Evolutionary conservation across 2,888 invertebrate genomes (phyloP).

Genomic region (Meiosimyza platycephala): DNA sequence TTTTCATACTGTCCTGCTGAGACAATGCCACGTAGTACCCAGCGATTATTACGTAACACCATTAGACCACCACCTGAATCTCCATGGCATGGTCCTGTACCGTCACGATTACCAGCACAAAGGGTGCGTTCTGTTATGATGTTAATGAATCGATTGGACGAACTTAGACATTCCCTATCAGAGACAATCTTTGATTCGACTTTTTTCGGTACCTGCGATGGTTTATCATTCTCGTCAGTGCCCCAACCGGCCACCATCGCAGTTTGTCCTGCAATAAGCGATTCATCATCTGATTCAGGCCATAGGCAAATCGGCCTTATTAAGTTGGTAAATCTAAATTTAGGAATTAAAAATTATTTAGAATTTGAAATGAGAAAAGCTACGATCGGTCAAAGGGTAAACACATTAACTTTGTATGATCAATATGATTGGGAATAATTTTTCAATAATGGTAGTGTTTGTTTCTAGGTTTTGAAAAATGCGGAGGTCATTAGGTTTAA

Average conservation of each 20-base stretch:
- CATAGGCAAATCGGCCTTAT: slow-evolving; percentile 57
- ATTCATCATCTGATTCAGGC: slow-evolving; percentile 50
- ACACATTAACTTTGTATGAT: too few species aligned
- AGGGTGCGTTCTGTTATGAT: slow-evolving; percentile 49
- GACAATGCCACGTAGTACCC: slow-evolving; percentile 68
- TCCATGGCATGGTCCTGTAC: slow-evolving; percentile 58
- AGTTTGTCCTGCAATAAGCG: slow-evolving; percentile 53
- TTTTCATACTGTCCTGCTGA: slow-evolving; percentile 63
- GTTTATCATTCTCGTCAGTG: slow-evolving; percentile 52
- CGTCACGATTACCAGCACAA: slow-evolving; percentile 62
- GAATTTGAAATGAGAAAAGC: too few species aligned
- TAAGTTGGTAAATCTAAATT: slow-evolving; percentile 49
- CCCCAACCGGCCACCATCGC: slow-evolving; percentile 70
- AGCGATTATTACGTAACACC: slow-evolving; percentile 63
- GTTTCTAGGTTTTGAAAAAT: too few species aligned
- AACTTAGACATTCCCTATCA: slow-evolving; percentile 67
- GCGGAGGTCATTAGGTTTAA: too few species aligned
- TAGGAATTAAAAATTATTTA: not conserved
- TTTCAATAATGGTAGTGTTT: too few species aligned
- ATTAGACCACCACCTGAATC: slow-evolving; percentile 74
- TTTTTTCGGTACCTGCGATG: slow-evolving; percentile 61
- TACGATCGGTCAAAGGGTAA: too few species aligned
- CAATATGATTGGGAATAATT: too few species aligned
- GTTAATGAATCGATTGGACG: slow-evolving; percentile 44
- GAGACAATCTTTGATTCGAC: slow-evolving; percentile 66